Base-by-base conservation (phyloP, 2,888 invertebrate genomes). In the Lymantria monacha region DNA sequence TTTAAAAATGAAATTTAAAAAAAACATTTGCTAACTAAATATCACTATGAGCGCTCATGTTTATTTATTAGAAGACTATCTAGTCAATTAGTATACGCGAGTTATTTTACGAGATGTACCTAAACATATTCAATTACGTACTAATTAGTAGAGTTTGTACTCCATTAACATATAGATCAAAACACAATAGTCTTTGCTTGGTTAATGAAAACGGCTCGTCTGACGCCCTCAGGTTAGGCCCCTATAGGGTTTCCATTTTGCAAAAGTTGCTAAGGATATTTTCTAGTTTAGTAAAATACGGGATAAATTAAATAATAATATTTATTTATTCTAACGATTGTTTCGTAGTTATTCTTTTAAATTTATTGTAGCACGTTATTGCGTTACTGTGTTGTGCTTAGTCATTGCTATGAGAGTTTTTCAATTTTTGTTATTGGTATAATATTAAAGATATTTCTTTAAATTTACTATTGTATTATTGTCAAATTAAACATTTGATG, bases 101-200 rank as follows among this genome's bases (percentile, higher is more conserved):
- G 47, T 47, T 40, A 22, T 37, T 52, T 42, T 12, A 46, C 49
- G 47, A 51, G 33, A 45, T 43, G 13, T 36, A 40, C 9, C 10
- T 40, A 56, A 47, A 54, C 46, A 49, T 31, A 31, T 48, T 44
- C 30, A 48, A 56, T 57, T 53, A 52, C 14, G 38, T 44, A 15
- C 49, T 55, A 62, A 60, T 60, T 55, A 53, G 42, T 40, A n/a
- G 57, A 48, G 50, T 46, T 46, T 47, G 52, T 53, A 46, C 57
- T 48, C 49, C 53, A 48, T 55, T 55, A 51, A 41, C 47, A 7
- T 45, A 52, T 44, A 58, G 55, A 64, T 44, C 44, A 53, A 53
- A 51, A 52, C 40, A 53, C 50, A 57, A 51, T 53, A 41, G 33
- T 44, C 36, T 57, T 66, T 60, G 53, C 57, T 51, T 15, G 10